phyloP scores from a whole-genome alignment of 2,113 vertebrate genomes.

The Tachuris rubrigastra region DNA sequence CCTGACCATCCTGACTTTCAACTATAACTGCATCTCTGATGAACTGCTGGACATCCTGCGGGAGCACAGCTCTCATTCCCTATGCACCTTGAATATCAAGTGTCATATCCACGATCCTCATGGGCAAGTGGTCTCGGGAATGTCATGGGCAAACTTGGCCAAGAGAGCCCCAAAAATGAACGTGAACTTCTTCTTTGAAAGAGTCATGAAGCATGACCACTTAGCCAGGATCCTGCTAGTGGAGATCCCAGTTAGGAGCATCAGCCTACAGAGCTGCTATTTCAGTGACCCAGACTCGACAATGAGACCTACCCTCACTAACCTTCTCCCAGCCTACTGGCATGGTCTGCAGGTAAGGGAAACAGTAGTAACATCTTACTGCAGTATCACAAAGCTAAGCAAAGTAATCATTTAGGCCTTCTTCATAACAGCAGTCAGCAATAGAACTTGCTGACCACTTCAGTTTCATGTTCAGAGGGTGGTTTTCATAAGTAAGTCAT shows the following conservation, averaged over 20 bases:
- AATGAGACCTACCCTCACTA: slow-evolving; percentile 67
- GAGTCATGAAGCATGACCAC: slow-evolving; percentile 61
- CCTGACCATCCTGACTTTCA: slow-evolving; percentile 68
- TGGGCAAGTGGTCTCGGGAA: slow-evolving; percentile 64
- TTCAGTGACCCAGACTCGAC: slow-evolving; percentile 72
- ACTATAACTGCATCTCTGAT: slow-evolving; percentile 76
- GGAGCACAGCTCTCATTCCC: slow-evolving; percentile 40
- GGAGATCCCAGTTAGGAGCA: slow-evolving; percentile 71
- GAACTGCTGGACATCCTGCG: slow-evolving; percentile 68
- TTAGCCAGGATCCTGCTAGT: slow-evolving; percentile 71
- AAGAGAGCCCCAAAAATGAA: slow-evolving; percentile 59
- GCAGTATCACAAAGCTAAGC: neutral
- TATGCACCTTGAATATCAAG: slow-evolving; percentile 71
- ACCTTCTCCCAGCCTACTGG: slow-evolving; percentile 68
- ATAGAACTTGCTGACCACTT: neutral
- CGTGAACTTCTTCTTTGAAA: slow-evolving; percentile 74
- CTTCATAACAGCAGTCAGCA: neutral
- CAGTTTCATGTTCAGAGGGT: neutral
- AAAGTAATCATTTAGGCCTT: neutral
- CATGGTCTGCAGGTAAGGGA: slow-evolving; percentile 67
- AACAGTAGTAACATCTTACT: neutral
- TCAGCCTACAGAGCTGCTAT: slow-evolving; percentile 72
- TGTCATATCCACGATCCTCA: slow-evolving; percentile 75
- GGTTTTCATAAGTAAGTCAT: neutral
- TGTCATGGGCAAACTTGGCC: slow-evolving; percentile 71